These are phyloP conservation scores for Oryzias sinensis DNA, from an alignment of 2,797 vertebrate genomes.

Conservation along the genomic window DNA sequence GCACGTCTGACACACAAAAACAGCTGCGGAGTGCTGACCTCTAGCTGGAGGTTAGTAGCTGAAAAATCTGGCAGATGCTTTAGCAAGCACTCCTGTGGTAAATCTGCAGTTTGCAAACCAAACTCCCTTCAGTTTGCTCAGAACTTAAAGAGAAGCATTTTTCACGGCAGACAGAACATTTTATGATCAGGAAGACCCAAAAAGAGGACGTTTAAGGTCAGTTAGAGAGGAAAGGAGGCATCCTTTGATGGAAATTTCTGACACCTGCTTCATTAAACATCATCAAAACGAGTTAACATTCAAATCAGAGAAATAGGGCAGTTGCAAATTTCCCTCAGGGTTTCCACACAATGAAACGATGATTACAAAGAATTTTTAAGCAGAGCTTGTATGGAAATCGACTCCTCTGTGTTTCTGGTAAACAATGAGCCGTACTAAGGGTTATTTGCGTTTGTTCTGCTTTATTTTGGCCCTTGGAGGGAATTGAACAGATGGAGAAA, in stretches of 20 bases:
- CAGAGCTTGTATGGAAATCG: too few species aligned
- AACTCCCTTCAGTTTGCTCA: not conserved
- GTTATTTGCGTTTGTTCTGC: too few species aligned
- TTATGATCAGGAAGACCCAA: too few species aligned
- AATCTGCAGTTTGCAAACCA: conserved; percentile 1
- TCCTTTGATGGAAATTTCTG: not conserved
- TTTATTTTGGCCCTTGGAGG: too few species aligned
- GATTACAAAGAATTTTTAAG: not conserved
- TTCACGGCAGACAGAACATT: not conserved
- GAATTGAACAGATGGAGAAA: too few species aligned
- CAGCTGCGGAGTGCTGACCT: conserved; percentile 48
- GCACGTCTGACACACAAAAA: conserved; percentile 5
- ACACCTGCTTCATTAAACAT: not conserved
- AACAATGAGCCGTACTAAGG: too few species aligned
- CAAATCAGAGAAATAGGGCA: not conserved
- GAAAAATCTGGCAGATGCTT: conserved; percentile 39
- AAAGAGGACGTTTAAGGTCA: not conserved
- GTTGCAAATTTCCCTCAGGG: not conserved
- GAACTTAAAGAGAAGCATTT: not conserved
- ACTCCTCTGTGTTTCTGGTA: too few species aligned
- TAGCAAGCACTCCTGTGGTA: conserved; percentile 1
- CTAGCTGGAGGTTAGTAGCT: conserved; percentile 37
- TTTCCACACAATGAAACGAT: not conserved
- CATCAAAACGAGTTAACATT: conserved; percentile 6
- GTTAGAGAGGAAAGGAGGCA: not conserved